phyloP scores from a whole-genome alignment of 2,113 vertebrate species.

The Stigmatopora nigra region DNA sequence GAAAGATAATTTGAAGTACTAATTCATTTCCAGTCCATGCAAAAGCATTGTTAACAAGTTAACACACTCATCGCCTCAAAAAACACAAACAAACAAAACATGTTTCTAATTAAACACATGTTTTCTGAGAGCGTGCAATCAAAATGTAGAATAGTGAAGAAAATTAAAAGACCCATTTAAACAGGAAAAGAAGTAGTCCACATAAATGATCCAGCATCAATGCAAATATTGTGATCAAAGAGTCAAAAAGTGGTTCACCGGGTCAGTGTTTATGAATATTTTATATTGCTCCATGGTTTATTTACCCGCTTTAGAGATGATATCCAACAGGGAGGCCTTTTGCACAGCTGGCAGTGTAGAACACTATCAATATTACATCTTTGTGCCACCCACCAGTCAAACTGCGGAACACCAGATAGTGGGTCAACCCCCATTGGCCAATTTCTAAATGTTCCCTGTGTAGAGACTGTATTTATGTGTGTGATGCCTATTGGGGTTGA shows the following conservation, averaged over 20 bases:
- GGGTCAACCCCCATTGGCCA: background rate
- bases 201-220: background rate
- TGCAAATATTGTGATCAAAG: background rate
- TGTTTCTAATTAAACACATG: background rate
- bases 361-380: slow-evolving; percentile 5
- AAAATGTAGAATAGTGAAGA: background rate
- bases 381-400: background rate
- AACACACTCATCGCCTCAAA: background rate
- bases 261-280: slow-evolving; percentile 1
- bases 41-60: background rate
- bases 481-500: background rate
- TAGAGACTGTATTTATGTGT: background rate
- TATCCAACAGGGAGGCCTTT: background rate
- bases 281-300: background rate
- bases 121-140: background rate
- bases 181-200: background rate
- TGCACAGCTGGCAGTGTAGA: background rate
- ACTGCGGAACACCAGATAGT: background rate
- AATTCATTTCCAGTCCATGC: background rate
- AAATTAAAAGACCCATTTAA: background rate
- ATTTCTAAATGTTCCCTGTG: background rate
- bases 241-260: slow-evolving; percentile 1
- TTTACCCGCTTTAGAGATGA: slow-evolving; percentile 2
- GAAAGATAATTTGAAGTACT: background rate
- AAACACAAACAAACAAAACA: background rate